phyloP scores from a whole-genome alignment of 2,888 invertebrate genomes.

The Diloba caeruleocephala region DNA sequence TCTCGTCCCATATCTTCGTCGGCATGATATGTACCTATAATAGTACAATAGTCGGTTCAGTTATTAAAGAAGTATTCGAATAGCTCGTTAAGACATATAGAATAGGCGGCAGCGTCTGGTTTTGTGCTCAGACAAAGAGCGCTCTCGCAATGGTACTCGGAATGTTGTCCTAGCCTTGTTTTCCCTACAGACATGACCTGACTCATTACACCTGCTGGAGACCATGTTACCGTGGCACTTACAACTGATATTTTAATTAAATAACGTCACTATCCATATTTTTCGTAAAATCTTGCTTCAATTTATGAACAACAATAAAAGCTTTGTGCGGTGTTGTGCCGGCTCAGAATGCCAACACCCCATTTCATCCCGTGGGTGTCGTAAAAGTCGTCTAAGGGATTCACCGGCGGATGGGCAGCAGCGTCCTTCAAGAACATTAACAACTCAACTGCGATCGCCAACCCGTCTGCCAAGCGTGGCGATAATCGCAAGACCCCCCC shows the following conservation, averaged over 20 bases:
- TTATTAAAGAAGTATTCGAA: constrained; percentile 53
- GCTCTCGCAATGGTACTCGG: constrained; percentile 48
- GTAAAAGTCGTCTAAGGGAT: too few relatives aligned
- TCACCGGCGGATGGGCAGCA: too few relatives aligned
- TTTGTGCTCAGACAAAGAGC: constrained; percentile 42
- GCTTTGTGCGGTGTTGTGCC: too few relatives aligned
- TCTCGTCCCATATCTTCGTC: constrained; percentile 1
- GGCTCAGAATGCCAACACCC: too few relatives aligned
- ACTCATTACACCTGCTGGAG: constrained; percentile 48
- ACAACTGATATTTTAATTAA: constrained; percentile 14
- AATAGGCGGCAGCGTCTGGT: constrained; percentile 44
- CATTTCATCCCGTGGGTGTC: too few relatives aligned
- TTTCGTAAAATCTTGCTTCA: too few relatives aligned
- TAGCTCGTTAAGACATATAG: constrained; percentile 42
- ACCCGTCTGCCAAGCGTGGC: too few relatives aligned
- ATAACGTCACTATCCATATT: too few relatives aligned
- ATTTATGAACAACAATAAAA: too few relatives aligned
- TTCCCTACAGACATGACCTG: constrained; percentile 45
- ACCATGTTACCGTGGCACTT: constrained; percentile 5
- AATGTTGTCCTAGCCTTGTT: constrained; percentile 60
- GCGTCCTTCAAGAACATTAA: too few relatives aligned
- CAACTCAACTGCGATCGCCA: too few relatives aligned
- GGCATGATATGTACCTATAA: background rate
- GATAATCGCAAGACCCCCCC: too few relatives aligned
- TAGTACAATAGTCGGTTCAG: constrained; percentile 17